These are phyloP conservation scores for Dissostichus mawsoni DNA, from an alignment of 2,113 vertebrate genomes.

Conservation along the genomic window DNA sequence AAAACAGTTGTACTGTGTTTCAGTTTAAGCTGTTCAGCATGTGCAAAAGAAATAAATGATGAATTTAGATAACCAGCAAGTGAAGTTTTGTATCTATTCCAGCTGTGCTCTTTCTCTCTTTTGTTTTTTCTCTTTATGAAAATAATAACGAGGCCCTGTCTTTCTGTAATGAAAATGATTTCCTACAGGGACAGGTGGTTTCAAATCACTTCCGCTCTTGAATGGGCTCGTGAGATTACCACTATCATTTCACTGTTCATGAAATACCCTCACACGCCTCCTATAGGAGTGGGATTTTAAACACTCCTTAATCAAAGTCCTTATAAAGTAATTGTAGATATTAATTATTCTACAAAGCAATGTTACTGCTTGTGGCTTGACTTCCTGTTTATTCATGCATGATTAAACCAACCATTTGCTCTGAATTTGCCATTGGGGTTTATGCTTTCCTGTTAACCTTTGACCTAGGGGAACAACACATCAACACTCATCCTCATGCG, in stretches of 20 bases:
- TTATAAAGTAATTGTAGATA: neutral
- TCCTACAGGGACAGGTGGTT: constrained; percentile 5
- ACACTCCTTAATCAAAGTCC: neutral
- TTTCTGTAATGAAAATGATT: neutral
- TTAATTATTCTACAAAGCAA: neutral
- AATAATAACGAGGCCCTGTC: neutral
- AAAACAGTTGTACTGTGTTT: constrained; percentile 6
- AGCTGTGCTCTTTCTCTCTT: neutral
- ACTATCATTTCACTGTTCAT: neutral
- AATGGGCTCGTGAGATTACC: constrained; percentile 13
- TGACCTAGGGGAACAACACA: constrained; percentile 35
- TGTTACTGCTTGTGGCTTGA: neutral
- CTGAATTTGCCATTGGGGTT: constrained; percentile 28
- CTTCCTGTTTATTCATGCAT: constrained; percentile 28
- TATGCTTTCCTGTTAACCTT: constrained; percentile 50
- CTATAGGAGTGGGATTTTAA: neutral
- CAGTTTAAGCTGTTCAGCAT: neutral
- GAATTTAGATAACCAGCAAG: neutral
- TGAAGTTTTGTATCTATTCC: neutral
- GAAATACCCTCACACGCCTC: neutral
- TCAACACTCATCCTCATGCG: constrained; percentile 22
- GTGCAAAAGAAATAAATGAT: neutral
- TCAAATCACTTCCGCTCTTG: neutral
- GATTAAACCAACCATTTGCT: constrained; percentile 26
- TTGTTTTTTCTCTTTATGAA: neutral